Conservation (phyloP, 2,113 vertebrate species). For the Cavia porcellus region DNA sequence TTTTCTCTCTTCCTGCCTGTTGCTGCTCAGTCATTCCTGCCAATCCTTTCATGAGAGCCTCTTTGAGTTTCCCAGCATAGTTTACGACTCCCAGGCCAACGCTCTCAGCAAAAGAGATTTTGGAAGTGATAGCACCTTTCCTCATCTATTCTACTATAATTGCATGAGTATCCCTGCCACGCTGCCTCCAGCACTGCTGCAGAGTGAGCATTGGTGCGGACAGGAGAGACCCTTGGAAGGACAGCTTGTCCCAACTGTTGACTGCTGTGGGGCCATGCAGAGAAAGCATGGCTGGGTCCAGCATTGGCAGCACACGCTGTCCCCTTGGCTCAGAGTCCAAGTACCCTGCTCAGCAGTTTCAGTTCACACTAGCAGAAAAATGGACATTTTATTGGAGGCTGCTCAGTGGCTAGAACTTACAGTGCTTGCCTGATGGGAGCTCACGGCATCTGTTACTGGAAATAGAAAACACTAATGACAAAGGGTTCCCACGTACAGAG, state of each 20-base stretch:
- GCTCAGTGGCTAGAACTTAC: constrained; percentile 1
- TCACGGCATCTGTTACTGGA: constrained; percentile 11
- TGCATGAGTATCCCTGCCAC: too few relatives aligned
- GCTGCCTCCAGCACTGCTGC: background rate
- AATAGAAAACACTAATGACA: constrained; percentile 17
- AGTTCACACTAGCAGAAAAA: background rate
- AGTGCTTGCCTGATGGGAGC: constrained; percentile 3
- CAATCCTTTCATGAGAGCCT: background rate
- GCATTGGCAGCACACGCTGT: constrained; percentile 42
- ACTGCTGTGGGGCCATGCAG: background rate
- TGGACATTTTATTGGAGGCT: constrained; percentile 38
- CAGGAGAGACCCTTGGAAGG: background rate
- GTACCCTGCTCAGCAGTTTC: constrained; percentile 38
- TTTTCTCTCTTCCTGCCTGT: background rate
- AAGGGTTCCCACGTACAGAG: constrained; percentile 36
- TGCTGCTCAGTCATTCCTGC: accelerated
- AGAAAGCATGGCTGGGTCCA: background rate
- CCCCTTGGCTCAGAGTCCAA: background rate
- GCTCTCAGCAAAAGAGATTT: background rate
- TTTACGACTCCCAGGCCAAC: background rate
- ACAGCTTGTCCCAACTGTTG: background rate
- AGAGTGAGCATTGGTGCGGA: background rate
- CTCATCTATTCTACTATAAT: background rate
- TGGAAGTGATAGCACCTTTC: background rate
- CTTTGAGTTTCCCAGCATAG: background rate